These are phyloP conservation scores for Glaucidium brasilianum DNA, from an alignment of 2,113 vertebrate genomes.

Conservation along the genomic window DNA sequence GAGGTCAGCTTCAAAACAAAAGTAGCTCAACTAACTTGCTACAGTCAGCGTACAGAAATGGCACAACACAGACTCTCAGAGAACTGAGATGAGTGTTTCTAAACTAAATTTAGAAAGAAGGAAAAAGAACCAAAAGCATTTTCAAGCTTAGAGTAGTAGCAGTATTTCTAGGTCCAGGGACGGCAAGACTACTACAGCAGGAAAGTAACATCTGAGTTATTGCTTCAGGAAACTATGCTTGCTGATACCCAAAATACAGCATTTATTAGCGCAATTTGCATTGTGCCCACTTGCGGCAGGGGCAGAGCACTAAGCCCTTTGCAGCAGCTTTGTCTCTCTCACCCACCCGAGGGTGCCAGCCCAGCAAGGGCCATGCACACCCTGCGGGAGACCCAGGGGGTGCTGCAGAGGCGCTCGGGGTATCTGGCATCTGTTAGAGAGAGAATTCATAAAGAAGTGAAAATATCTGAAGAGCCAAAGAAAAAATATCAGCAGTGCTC, in stretches of 20 bases:
- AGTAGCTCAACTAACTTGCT: background rate
- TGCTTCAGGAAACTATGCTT: background rate
- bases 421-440: background rate
- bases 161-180: background rate
- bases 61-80: background rate
- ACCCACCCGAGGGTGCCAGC: fast-evolving
- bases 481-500: background rate
- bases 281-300: background rate
- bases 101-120: background rate
- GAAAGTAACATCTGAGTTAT: background rate
- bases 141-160: background rate
- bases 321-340: background rate
- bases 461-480: background rate
- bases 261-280: background rate
- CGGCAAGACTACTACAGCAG: background rate
- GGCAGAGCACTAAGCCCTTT: background rate
- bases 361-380: background rate
- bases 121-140: background rate
- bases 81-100: background rate
- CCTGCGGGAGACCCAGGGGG: background rate
- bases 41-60: background rate
- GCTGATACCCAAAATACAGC: background rate
- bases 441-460: background rate
- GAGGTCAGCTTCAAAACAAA: background rate
- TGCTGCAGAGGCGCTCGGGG: background rate